A percentile compares a stretch with the other conserved stretches of the same genome.
These are phyloP conservation scores for Alloplasta piceator DNA, from an alignment of 2,888 invertebrate species.

Conservation along the genomic window DNA sequence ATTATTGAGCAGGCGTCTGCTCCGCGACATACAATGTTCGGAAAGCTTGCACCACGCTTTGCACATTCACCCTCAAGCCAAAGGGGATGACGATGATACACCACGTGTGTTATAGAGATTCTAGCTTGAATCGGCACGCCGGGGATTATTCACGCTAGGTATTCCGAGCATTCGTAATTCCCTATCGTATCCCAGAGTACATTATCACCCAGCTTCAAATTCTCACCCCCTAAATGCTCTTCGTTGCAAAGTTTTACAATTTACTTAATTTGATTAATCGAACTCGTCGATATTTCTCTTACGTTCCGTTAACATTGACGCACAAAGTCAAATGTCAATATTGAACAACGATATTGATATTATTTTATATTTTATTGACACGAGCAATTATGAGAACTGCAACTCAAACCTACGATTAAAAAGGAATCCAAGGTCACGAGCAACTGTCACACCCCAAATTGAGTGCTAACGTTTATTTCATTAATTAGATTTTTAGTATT, in stretches of 20 bases:
- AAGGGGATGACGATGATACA: constrained; percentile 49
- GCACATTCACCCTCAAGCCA: not conserved
- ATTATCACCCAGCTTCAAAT: constrained; percentile 42
- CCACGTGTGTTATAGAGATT: constrained; percentile 51
- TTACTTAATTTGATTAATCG: constrained; percentile 42
- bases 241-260: constrained; percentile 44
- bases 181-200: constrained; percentile 37
- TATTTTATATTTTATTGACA: no score
- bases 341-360: no score
- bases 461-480: no score
- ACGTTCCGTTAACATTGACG: no score
- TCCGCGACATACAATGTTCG: constrained; percentile 37
- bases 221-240: constrained; percentile 30
- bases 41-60: constrained; percentile 23
- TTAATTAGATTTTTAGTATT: no score
- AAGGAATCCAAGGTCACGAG: no score
- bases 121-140: constrained; percentile 51
- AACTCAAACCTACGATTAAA: no score
- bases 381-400: no score
- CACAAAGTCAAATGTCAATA: no score
- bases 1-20: constrained; percentile 30
- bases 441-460: no score
- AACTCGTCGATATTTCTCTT: not conserved
- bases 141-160: constrained; percentile 45
- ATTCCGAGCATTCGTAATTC: constrained; percentile 55